Evolutionary conservation across 2,888 invertebrate species (phyloP).

Genomic region (Sinodicranocentrus sp.): DNA sequence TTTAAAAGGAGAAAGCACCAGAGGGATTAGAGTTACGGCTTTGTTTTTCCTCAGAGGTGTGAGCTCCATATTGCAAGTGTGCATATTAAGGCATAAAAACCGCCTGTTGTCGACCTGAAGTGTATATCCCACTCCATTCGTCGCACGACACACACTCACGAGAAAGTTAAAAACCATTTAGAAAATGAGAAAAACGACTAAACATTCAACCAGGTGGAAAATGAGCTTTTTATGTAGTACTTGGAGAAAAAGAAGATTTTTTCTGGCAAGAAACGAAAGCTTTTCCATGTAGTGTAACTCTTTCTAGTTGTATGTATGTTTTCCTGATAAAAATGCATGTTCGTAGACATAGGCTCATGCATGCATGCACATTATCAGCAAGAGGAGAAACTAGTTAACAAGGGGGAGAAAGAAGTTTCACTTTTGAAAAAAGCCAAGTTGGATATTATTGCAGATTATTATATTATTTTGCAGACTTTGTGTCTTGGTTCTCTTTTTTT

Average conservation of each 20-base stretch:
- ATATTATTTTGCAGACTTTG: neutral
- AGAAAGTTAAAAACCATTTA: constrained; percentile 6
- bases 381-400: constrained; percentile 3
- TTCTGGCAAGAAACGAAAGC: neutral
- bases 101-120: neutral
- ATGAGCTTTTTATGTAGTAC: constrained; percentile 5
- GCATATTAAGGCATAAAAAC: neutral
- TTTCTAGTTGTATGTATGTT: neutral
- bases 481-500: too few species aligned
- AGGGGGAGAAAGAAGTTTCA: neutral
- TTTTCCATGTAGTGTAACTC: neutral
- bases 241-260: neutral
- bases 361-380: neutral
- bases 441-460: constrained; percentile 11
- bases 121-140: neutral
- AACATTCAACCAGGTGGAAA: neutral
- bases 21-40: neutral
- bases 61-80: neutral
- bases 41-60: neutral
- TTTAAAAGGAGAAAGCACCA: constrained; percentile 2
- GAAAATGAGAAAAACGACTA: constrained; percentile 1
- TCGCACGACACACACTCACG: neutral
- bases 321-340: constrained; percentile 1
- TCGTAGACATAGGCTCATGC: neutral
- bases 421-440: neutral